phyloP scores from a whole-genome alignment of 2,113 vertebrate genomes.

The Syrrhaptes paradoxus region DNA sequence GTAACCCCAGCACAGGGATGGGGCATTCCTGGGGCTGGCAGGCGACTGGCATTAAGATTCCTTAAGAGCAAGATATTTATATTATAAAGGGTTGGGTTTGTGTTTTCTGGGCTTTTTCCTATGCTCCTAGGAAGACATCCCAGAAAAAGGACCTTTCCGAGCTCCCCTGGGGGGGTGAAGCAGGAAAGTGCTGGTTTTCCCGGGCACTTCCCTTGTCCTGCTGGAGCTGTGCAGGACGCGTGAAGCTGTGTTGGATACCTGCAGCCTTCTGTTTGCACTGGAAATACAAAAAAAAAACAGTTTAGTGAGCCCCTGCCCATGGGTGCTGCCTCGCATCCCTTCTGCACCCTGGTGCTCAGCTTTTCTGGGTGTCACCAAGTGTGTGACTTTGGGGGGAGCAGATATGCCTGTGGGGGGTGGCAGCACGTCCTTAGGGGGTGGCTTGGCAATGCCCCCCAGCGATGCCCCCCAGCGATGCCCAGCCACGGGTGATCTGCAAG shows the following conservation, averaged over 20 bases:
- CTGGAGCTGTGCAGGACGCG: neutral
- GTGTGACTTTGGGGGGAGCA: no score
- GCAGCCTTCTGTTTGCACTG: neutral
- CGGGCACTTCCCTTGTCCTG: rapidly evolving
- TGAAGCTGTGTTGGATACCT: rapidly evolving
- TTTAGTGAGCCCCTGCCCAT: neutral
- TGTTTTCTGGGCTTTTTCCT: neutral
- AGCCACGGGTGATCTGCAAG: no score
- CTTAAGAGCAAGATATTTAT: no score
- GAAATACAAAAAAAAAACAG: rapidly evolving
- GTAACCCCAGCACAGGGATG: no score
- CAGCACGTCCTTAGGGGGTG: no score
- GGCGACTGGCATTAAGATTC: neutral
- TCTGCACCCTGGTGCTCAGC: neutral
- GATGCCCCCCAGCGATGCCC: neutral
- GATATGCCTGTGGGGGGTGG: neutral
- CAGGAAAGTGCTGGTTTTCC: neutral
- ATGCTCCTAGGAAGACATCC: neutral
- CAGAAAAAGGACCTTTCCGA: neutral
- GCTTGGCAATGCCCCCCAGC: neutral
- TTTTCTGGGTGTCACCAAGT: neutral
- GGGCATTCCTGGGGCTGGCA: neutral
- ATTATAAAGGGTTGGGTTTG: rapidly evolving
- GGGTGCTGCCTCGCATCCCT: neutral
- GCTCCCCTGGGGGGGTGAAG: neutral